Percentiles rank a stretch among this genome's conserved stretches.
Evolutionary conservation across 1,140 invertebrate species (phyloP).

Genomic region (Vanessa tameamea): DNA sequence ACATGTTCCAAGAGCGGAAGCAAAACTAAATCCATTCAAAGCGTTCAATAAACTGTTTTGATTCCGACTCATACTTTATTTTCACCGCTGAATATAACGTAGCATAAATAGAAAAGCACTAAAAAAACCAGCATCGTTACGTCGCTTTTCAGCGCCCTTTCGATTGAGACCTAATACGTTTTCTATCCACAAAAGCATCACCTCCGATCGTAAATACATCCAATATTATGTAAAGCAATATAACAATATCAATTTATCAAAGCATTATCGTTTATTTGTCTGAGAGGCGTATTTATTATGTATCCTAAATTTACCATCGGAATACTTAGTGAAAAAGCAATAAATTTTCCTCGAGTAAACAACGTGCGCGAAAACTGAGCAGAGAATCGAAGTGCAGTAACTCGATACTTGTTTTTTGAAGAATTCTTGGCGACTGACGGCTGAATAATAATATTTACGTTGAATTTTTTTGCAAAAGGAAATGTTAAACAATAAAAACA

Average conservation of each 20-base stretch:
- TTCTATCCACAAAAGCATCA: no score
- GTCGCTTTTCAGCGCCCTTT: no score
- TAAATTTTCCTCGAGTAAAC: slow-evolving; percentile 14
- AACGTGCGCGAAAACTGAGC: slow-evolving; percentile 8
- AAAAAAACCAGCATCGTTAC: no score
- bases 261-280: neutral
- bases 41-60: no score
- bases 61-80: no score
- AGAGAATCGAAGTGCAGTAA: slow-evolving; percentile 14
- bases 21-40: no score
- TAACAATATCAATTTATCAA: neutral
- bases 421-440: slow-evolving; percentile 25
- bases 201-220: no score
- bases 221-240: no score
- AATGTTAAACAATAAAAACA: no score
- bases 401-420: slow-evolving; percentile 28
- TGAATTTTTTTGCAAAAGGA: slow-evolving; percentile 2
- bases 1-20: no score
- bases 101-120: neutral
- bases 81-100: neutral
- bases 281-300: neutral
- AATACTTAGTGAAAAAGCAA: slow-evolving; percentile 9
- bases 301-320: neutral
- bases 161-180: no score
- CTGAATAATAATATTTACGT: neutral